These are phyloP conservation scores for Alethe diademata DNA, from an alignment of 2,113 vertebrate genomes.

Conservation along the genomic window DNA sequence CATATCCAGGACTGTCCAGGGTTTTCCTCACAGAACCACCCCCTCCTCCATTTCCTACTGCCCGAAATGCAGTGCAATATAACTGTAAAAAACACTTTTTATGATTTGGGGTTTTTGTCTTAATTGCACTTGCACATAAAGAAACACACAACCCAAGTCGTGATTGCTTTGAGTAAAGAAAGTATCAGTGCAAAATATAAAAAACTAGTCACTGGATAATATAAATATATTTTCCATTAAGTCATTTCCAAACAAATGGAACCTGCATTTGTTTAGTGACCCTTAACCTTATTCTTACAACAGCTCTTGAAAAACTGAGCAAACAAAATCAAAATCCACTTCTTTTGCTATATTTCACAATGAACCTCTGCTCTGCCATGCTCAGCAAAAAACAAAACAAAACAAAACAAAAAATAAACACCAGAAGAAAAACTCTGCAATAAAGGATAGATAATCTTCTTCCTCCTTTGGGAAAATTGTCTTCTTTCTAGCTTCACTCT, in stretches of 20 bases:
- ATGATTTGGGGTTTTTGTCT: background rate
- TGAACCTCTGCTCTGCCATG: background rate
- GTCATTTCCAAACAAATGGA: background rate
- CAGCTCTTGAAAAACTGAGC: background rate
- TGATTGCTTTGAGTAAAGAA: background rate
- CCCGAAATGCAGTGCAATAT: background rate
- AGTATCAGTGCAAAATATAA: background rate
- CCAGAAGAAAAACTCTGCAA: background rate
- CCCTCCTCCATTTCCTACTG: background rate
- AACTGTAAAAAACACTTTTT: background rate
- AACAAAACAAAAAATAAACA: background rate
- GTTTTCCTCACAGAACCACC: background rate
- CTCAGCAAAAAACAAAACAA: background rate
- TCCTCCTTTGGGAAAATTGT: background rate
- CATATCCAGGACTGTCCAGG: rapidly evolving
- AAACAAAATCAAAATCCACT: background rate
- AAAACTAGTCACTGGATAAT: background rate
- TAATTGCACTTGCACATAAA: background rate
- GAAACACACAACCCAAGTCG: background rate
- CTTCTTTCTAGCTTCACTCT: background rate
- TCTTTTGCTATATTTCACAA: background rate
- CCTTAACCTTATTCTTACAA: background rate
- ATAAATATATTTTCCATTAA: background rate
- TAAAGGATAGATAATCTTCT: background rate
- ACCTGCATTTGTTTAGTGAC: background rate